These are phyloP conservation scores for Drosophila navojoa DNA, from an alignment of 1,140 invertebrate genomes.

Conservation along the genomic window DNA sequence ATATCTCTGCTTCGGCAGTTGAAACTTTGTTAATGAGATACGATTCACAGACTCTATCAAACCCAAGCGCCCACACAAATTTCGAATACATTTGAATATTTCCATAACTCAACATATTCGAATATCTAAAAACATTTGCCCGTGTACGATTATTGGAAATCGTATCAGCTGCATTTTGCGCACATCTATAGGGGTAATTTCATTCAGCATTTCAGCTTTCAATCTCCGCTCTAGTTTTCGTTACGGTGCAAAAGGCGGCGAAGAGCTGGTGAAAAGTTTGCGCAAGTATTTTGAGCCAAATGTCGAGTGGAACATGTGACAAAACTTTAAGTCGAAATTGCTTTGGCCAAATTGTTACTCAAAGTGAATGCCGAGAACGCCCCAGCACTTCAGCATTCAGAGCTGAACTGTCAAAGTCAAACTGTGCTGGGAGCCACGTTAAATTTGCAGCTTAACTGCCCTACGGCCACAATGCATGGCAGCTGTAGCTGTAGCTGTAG, in stretches of 20 bases:
- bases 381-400: conserved; percentile 14
- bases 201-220: too few relatives aligned
- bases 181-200: too few relatives aligned
- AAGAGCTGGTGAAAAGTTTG: conserved; percentile 24
- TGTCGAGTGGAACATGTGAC: conserved; percentile 33
- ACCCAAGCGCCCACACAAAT: too few relatives aligned
- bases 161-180: too few relatives aligned
- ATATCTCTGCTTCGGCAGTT: too few relatives aligned
- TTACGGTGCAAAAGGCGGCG: neutral
- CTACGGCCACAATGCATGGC: conserved; percentile 54
- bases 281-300: conserved; percentile 11
- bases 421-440: conserved; percentile 22
- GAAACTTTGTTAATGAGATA: too few relatives aligned
- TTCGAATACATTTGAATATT: too few relatives aligned
- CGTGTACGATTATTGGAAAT: too few relatives aligned
- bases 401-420: conserved; percentile 30
- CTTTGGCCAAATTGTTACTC: conserved; percentile 42
- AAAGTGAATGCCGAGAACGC: conserved; percentile 22
- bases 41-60: too few relatives aligned
- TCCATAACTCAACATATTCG: too few relatives aligned
- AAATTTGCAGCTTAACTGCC: conserved; percentile 24
- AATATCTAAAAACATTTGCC: too few relatives aligned
- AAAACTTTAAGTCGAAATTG: conserved; percentile 50
- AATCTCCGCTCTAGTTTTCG: too few relatives aligned
- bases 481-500: conserved; percentile 62